A percentile compares a stretch with the other conserved stretches of the same genome.
These are phyloP conservation scores for Xanthorhoe spadicearia DNA, from an alignment of 2,888 invertebrate genomes.

Conservation along the genomic window DNA sequence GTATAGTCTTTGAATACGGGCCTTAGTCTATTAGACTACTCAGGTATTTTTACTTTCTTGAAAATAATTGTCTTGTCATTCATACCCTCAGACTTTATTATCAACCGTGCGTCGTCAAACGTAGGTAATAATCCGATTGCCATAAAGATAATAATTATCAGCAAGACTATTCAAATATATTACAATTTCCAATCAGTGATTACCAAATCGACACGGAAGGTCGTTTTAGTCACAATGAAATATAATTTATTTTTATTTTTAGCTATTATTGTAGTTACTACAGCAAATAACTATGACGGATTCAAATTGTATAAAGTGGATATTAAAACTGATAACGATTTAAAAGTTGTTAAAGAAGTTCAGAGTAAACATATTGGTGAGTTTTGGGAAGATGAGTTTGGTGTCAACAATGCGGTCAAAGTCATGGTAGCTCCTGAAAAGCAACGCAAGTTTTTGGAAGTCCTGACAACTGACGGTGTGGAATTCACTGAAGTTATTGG, in stretches of 20 bases:
- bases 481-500: conserved; percentile 55
- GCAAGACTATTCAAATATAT: conserved; percentile 6
- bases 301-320: conserved; percentile 85
- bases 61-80: no score
- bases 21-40: no score
- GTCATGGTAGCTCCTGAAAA: conserved; percentile 65
- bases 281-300: conserved; percentile 75
- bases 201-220: conserved; percentile 4
- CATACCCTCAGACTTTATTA: no score
- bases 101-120: no score
- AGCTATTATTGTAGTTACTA: conserved; percentile 35
- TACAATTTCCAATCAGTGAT: background rate
- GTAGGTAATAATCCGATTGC: no score
- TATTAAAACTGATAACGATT: conserved; percentile 75
- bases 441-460: conserved; percentile 50
- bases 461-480: conserved; percentile 46
- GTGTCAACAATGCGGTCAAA: conserved; percentile 63
- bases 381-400: conserved; percentile 68
- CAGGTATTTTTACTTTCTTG: no score
- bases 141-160: no score
- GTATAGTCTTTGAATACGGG: no score
- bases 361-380: conserved; percentile 65
- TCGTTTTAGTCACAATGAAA: conserved; percentile 47
- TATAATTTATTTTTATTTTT: conserved; percentile 44
- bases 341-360: conserved; percentile 73